Evolutionary conservation across 2,797 vertebrate genomes (phyloP), one percentile per base, ranked within the genome.

Genomic region (Typhlichthys subterraneus): DNA sequence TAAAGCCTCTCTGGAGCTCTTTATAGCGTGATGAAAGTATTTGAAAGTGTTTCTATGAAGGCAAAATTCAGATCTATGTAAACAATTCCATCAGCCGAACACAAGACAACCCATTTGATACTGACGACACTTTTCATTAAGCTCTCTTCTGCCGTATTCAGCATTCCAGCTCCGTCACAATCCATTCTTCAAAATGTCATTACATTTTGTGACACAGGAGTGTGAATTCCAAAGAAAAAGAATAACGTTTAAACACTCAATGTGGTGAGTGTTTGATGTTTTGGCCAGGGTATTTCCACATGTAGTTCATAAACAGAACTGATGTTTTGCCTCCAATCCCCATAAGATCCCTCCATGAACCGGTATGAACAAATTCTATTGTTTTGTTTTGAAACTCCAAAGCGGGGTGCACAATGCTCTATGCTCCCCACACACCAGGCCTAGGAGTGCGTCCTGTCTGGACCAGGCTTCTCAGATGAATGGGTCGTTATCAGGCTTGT

Each of bases 161-260:
- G 15, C 45, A 61, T 52, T 51, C 48, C 61, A 46, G 14, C 47
- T 58, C 51, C 12, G 58, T 61, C 55, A 56, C 45, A 13, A 55
- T 31, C 47, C 47, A 50, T 61, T 55, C 17, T 57, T 55, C 33
- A 45, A 61, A 68, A 61, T 45, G 52, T 42, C 14, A 53, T 53
- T 1, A 33, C 45, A 33, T 29, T n/a, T n/a, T n/a, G n/a, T n/a
- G n/a, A n/a, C n/a, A 7, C 2, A 38, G 53, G 38, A 59, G 23
- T 53, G 38, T 50, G 15, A 38, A 53, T 49, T 46, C 12, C 52
- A 45, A 31, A 57, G 49, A 61, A 69, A 45, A 52, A 15, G 23
- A 50, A 12, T 31, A 31, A 23, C 33, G 1, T 56, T 23, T 50
- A 48, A 11, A 38, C 56, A 23, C 50, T 61, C 29, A 51, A 13